phyloP scores from a whole-genome alignment of 2,888 invertebrate species.

The Byasa hedistus region DNA sequence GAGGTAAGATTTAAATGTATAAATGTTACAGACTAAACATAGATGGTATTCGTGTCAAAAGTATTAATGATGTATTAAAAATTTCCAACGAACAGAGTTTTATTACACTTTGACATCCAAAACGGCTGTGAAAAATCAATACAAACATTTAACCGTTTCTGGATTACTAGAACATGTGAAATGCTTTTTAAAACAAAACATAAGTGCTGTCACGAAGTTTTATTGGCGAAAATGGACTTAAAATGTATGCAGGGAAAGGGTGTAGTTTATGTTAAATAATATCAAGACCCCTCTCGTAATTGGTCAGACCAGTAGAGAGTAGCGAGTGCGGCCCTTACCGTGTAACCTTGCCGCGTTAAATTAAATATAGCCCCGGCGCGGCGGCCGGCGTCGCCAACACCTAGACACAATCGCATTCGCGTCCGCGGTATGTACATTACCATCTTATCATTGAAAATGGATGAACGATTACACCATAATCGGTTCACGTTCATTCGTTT shows the following conservation, averaged over 20 bases:
- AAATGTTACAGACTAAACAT: neutral
- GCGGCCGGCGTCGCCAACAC: conserved; percentile 64
- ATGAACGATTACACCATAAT: conserved; percentile 67
- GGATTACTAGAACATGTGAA: conserved; percentile 3
- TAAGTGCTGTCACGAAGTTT: neutral
- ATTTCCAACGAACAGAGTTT: neutral
- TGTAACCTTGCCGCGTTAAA: conserved; percentile 68
- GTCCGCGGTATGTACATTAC: conserved; percentile 46
- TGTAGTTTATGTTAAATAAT: conserved; percentile 32
- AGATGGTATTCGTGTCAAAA: too few species aligned
- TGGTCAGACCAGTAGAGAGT: conserved; percentile 45
- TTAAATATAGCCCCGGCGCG: conserved; percentile 71
- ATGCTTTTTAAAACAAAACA: conserved; percentile 12
- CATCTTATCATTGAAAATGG: conserved; percentile 77
- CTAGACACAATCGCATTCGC: conserved; percentile 41
- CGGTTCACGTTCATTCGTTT: conserved; percentile 52
- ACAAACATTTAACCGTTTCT: neutral
- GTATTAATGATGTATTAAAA: too few species aligned
- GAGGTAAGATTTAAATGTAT: too few species aligned
- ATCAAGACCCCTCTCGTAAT: conserved; percentile 45
- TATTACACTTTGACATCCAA: neutral
- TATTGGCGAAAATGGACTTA: conserved; percentile 19
- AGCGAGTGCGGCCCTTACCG: conserved; percentile 55
- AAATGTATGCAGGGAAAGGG: conserved; percentile 2
- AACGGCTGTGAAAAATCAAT: neutral